Base-by-base conservation (phyloP, 2,113 vertebrate genomes). In the Ptychochromis oligacanthus region DNA sequence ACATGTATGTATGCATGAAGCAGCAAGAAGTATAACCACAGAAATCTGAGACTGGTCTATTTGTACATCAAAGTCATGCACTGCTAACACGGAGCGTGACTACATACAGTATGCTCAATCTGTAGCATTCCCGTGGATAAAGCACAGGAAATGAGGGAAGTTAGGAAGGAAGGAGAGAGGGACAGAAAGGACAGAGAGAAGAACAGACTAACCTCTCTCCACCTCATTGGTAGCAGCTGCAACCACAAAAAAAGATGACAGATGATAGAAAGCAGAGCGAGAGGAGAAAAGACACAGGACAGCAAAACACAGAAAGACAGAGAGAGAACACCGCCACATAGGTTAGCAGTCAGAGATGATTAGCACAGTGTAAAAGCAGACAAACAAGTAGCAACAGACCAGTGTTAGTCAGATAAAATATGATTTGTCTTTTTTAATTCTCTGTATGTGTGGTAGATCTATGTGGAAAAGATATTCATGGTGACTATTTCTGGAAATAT, bases 161-260 rank as follows among this genome's bases (percentile, higher is more conserved):
- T 67, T 88, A 80, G 75, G 79, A 78, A 75, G 72, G 20, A 87
- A 85, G 81, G 64, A 85, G 46, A 76, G 85, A 82, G 78, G 80
- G 81, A 89, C 57, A 80, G 65, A 54, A 86, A 83, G 84, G 79
- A 89, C 80, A 87, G 88, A 90, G 91, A 80, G 84, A 93, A 91
- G 79, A 93, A 81, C 95, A 96, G 93, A 99, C 98, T 99, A 96
- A 99, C 98, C 98, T 99, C 98, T 98, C 96, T 99, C 98, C 98
- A 99, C 98, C 97, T 99, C 98, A 99, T 99, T 99, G 97, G 98
- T 98, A 97, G 97, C 98, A 97, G 98, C 98, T 97, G 98, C 96
- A 97, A 97, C 95, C 91, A 88, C 88, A 87, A 49, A 85, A 90
- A 96, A 95, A 96, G 78, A 93, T 65, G 94, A 95, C 64, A 89